Evolutionary conservation across 2,888 invertebrate species (phyloP), one percentile per base, ranked within the genome.

Genomic region (Abrostola triplasia): DNA sequence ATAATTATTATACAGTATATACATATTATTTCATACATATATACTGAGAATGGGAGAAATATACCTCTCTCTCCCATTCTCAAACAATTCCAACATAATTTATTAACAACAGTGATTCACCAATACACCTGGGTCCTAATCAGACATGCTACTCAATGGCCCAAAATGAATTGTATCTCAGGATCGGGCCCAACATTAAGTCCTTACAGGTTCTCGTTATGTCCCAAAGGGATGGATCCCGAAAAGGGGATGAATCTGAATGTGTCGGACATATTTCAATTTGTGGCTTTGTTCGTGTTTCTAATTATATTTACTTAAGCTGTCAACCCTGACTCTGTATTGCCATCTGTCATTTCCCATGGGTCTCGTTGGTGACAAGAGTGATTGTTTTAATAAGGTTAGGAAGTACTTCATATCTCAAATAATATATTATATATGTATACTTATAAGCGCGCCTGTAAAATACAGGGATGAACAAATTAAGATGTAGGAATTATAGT

Each of bases 61-160:
- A n/a, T n/a, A n/a, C n/a, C n/a, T n/a, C n/a, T n/a, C 24, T 24
- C 24, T 24, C 24, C 13, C 24, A 13, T 24, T 24, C 24, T 5
- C 8, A 24, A 24, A 47, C 44, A 47, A 24, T 47, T 47, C 13
- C 48, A 37, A 41, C 49, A 41, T 60, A 56, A 59, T 53, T 61
- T 50, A 61, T 41, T 36, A 44, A 13, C 51, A 51, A 48, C 57
- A 54, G 36, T 54, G 50, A 65, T 64, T 67, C 41, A 36, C 38
- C 48, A 64, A 73, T 73, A 64, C 77, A 68, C 74, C 36, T 52
- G 74, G 69, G 77, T 12, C 57, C 40, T 73, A 68, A 73, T 73
- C 73, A 73, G 58, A 11, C 51, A 12, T 37, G 59, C 60, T 64
- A 54, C 56, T 77, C 56, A 51, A 60, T 53, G 77, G 54, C 53